Percentiles rank a stretch among this genome's conserved stretches.
phyloP scores from a whole-genome alignment of 1,140 invertebrate genomes.

The Drosophila erecta region DNA sequence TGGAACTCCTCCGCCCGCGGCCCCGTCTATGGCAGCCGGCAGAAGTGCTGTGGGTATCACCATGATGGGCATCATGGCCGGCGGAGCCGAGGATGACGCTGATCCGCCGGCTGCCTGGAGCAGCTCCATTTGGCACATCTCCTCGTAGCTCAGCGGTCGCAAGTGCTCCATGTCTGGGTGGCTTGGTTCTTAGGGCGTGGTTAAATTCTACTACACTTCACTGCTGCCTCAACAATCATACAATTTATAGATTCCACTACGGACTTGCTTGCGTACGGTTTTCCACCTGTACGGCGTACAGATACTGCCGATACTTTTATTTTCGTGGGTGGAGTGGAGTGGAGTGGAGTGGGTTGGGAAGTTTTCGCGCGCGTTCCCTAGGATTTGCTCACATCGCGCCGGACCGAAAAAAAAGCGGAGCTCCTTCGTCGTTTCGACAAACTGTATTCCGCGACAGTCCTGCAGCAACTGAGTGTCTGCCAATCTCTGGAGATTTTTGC shows the following conservation, averaged over 20 bases:
- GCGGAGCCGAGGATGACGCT: constrained; percentile 12
- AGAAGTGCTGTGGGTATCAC: constrained; percentile 76
- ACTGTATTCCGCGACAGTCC: constrained; percentile 71
- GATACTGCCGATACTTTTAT: constrained; percentile 14
- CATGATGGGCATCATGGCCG: constrained; percentile 78
- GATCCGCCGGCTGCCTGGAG: constrained; percentile 54
- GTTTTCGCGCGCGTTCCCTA: constrained; percentile 74
- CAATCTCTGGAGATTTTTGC: constrained; percentile 48
- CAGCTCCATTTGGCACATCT: constrained; percentile 81
- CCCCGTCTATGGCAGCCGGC: constrained; percentile 42
- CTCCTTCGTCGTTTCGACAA: constrained; percentile 42
- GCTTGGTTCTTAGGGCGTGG: constrained; percentile 43
- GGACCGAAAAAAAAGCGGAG: constrained; percentile 4
- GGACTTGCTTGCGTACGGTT: background rate
- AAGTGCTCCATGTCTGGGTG: constrained; percentile 66
- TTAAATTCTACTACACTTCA: background rate
- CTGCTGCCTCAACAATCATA: constrained; percentile 5
- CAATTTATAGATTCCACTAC: constrained; percentile 1
- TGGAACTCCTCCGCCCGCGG: constrained; percentile 17
- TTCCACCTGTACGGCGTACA: constrained; percentile 47
- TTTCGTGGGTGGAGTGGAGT: background rate
- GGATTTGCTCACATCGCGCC: constrained; percentile 38
- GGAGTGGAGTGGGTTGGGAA: constrained; percentile 21
- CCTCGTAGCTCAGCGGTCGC: constrained; percentile 78
- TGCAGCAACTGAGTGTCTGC: constrained; percentile 63